A percentile compares a stretch with the other conserved stretches of the same genome.
phyloP scores from a whole-genome alignment of 2,888 invertebrate species.

The Cheilosia soror region DNA sequence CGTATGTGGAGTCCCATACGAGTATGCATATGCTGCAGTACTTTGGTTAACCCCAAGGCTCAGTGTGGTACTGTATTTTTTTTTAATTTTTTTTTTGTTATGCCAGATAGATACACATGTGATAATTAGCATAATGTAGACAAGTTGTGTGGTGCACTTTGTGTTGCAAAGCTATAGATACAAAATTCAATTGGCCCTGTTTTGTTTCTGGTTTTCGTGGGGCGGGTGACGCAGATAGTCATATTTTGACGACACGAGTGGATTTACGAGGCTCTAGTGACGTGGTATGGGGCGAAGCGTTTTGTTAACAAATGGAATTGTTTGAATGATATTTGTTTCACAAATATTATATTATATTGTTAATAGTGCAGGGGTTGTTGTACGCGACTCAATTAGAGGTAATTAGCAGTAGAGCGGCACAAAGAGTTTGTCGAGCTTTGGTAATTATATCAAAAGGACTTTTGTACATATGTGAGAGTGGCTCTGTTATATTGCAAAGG shows the following conservation, averaged over 20 bases:
- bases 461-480: conserved; percentile 7
- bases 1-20: background rate
- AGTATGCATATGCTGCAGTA: conserved; percentile 20
- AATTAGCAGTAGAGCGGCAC: conserved; percentile 36
- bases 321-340: conserved; percentile 66
- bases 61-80: conserved; percentile 24
- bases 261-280: conserved; percentile 11
- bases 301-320: conserved; percentile 66
- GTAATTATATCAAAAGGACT: conserved; percentile 26
- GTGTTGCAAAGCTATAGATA: conserved; percentile 17
- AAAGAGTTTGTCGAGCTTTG: conserved; percentile 27
- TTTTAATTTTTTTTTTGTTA: conserved; percentile 34
- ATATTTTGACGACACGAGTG: conserved; percentile 14
- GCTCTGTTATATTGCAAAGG: conserved; percentile 4
- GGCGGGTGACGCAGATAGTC: background rate
- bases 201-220: conserved; percentile 25
- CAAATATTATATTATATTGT: conserved; percentile 45
- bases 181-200: conserved; percentile 56
- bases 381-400: conserved; percentile 34
- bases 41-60: conserved; percentile 45
- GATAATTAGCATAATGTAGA: conserved; percentile 69
- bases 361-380: conserved; percentile 15
- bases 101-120: conserved; percentile 28
- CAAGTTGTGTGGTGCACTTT: conserved; percentile 60
- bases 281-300: conserved; percentile 15